Conservation (phyloP, 2,113 vertebrate genomes). For the Ondatra zibethicus region DNA sequence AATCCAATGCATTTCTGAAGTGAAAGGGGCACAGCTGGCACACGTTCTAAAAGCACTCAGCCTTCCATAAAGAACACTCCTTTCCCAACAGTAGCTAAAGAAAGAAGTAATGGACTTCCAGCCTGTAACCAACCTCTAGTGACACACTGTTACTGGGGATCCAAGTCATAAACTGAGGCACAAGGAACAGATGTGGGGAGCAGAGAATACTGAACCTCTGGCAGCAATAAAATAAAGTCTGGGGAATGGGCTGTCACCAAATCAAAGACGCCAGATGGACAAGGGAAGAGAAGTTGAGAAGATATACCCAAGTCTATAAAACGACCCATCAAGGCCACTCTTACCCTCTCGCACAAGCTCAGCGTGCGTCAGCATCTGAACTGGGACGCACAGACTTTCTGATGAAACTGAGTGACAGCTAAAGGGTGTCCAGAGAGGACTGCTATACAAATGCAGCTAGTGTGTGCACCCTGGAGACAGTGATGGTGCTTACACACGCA, state of each 20-base stretch:
- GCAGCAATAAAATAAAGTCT: not conserved
- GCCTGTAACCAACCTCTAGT: slow-evolving; percentile 39
- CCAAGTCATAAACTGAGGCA: slow-evolving; percentile 33
- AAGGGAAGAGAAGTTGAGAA: not conserved
- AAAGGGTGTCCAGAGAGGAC: not conserved
- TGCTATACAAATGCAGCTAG: not conserved
- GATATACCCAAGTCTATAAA: not conserved
- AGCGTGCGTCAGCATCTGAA: not conserved
- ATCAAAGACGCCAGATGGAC: not conserved
- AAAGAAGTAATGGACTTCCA: slow-evolving; percentile 59
- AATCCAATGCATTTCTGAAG: slow-evolving; percentile 66
- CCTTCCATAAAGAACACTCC: slow-evolving; percentile 47
- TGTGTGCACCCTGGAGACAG: accelerated
- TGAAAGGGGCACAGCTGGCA: slow-evolving; percentile 62
- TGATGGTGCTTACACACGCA: accelerated
- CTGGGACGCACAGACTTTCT: not conserved
- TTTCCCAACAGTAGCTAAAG: slow-evolving; percentile 49
- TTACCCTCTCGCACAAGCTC: not conserved
- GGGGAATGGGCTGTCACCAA: not conserved
- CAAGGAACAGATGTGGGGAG: not conserved
- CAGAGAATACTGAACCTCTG: slow-evolving; percentile 3
- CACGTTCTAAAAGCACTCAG: slow-evolving; percentile 64
- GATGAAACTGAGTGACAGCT: not conserved
- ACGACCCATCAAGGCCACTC: not conserved
- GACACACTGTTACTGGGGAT: slow-evolving; percentile 56